Conservation (phyloP, 2,113 vertebrate genomes). For the Ceyx cyanopectus region DNA sequence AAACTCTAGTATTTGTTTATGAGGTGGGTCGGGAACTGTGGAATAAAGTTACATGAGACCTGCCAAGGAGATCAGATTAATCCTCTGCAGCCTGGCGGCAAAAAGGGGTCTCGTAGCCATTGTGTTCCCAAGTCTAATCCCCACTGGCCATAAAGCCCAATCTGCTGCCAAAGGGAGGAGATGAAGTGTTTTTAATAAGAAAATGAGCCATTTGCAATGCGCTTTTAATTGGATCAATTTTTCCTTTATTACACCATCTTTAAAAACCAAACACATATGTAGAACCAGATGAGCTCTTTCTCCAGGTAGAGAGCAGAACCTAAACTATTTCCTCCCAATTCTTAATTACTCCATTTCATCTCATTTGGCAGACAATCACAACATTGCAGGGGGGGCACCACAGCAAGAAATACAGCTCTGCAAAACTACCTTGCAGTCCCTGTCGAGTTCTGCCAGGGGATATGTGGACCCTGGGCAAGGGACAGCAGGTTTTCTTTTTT, state of each 20-base stretch:
- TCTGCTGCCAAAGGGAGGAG: slow-evolving; percentile 37
- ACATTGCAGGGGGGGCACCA: not conserved
- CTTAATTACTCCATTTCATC: slow-evolving; percentile 41
- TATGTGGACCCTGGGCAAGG: not conserved
- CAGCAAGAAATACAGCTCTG: not conserved
- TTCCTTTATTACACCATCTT: slow-evolving; percentile 69
- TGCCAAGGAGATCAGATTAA: not conserved
- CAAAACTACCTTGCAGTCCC: not conserved
- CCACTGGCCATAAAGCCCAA: not conserved
- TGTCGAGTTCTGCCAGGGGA: not conserved
- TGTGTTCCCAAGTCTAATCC: not conserved
- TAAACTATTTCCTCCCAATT: slow-evolving; percentile 9
- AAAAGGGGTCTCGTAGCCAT: not conserved
- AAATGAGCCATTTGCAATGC: slow-evolving; percentile 30
- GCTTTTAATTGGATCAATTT: slow-evolving; percentile 76
- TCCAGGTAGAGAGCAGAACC: slow-evolving; percentile 61
- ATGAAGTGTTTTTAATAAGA: slow-evolving; percentile 62
- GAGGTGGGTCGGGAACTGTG: not conserved
- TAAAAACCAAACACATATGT: slow-evolving; percentile 29
- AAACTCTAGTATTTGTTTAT: not conserved
- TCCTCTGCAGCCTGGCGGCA: not conserved
- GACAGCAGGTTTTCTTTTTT: not conserved
- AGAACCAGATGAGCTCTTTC: slow-evolving; percentile 24
- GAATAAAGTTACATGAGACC: not conserved
- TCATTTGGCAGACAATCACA: slow-evolving; percentile 15